Evolutionary conservation across 2,113 vertebrate genomes (phyloP), one percentile per base, ranked within the genome.

Genomic region (Saccopteryx bilineata): DNA sequence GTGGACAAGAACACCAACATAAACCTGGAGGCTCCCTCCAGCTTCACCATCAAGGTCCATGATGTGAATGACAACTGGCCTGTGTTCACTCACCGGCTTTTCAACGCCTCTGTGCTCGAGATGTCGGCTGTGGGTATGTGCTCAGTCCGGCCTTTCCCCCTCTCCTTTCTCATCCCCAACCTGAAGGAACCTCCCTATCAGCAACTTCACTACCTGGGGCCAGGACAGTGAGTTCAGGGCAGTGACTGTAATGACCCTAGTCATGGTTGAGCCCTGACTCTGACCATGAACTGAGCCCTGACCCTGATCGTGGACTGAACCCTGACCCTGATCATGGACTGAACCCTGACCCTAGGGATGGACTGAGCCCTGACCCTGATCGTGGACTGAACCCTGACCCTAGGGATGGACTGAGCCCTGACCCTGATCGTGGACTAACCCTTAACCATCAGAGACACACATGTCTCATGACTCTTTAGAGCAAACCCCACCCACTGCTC

Each of bases 61-160:
- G 99, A 99, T 3, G 97, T 99, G 80, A 99, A 99, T 4, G 99
- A 99, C 98, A 99, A 99, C 13, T 98, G 15, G 5, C 99, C 99
- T 0, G 97, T 99, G 68, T 99, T 99, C 95, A 97, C 98, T 0
- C 97, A 95, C 68, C 96, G 84, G 10, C 13, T 98, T 6, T 99
- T 98, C 96, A 99, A 99, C 0, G 99, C 98, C 0, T 99, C 99
- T 3, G 98, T 99, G 23, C 97, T 95, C 3, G 99, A 99, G 96
- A 99, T 99, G 98, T 99, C 99, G 1, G 10, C 39, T 1, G 91
- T 96, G 66, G 99, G 99, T 99, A 98, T 0, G 98, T 92, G 26
- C 88, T 71, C 28, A 0, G 7, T 33, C 84, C 50, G 14, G 39
- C 48, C 48, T 46, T 48, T 54, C 54, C 66, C 24, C 21, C 28